Evolutionary conservation across 2,113 vertebrate species (phyloP).

Genomic region (Zapus hudsonius): DNA sequence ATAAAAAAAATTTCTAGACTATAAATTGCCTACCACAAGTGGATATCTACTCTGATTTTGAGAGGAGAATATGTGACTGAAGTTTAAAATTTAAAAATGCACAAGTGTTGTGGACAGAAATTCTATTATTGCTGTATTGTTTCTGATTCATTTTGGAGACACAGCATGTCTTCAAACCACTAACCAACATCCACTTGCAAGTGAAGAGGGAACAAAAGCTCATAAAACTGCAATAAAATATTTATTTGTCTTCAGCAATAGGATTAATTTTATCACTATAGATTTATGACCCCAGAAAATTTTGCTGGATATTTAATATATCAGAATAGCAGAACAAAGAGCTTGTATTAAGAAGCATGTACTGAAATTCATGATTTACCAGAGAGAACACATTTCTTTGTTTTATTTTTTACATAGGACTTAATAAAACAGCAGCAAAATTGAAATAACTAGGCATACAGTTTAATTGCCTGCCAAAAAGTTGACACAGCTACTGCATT

Average conservation of each 20-base stretch:
- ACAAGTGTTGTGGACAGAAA: conserved; percentile 77
- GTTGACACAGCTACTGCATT: conserved; percentile 78
- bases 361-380: conserved; percentile 84
- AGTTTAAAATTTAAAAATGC: conserved; percentile 63
- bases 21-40: conserved; percentile 26
- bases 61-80: conserved; percentile 41
- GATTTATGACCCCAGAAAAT: conserved; percentile 87
- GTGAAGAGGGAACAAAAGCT: conserved; percentile 85
- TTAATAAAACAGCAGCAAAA: conserved; percentile 86
- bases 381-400: conserved; percentile 75
- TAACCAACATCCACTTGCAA: conserved; percentile 83
- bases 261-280: conserved; percentile 88
- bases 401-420: conserved; percentile 68
- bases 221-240: conserved; percentile 89
- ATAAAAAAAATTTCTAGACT: conserved; percentile 10
- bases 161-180: conserved; percentile 78
- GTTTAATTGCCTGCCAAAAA: conserved; percentile 87
- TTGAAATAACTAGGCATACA: conserved; percentile 85
- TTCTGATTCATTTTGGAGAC: conserved; percentile 82
- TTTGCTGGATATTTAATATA: conserved; percentile 87
- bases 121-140: conserved; percentile 75
- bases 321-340: conserved; percentile 85
- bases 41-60: conserved; percentile 36
- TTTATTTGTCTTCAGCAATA: conserved; percentile 87
- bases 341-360: conserved; percentile 79